phyloP scores from a whole-genome alignment of 2,797 vertebrate genomes.

The Aselliscus stoliczkanus region DNA sequence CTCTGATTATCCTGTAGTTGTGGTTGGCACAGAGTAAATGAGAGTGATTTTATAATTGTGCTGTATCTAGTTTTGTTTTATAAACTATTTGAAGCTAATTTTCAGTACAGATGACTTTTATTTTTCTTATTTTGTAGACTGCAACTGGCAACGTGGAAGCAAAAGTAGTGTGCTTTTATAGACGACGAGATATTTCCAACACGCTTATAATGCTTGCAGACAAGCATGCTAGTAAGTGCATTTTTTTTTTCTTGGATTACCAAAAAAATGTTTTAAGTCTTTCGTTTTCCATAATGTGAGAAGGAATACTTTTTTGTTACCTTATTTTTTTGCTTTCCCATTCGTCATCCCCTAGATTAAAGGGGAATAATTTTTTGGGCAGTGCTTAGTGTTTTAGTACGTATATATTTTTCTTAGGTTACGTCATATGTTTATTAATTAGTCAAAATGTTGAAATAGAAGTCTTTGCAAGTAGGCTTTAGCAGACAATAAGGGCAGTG shows the following conservation, averaged over 20 bases:
- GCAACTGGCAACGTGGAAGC: constrained; percentile 98
- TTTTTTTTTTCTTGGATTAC: constrained; percentile 36
- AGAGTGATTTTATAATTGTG: background rate
- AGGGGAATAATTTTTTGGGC: constrained; percentile 24
- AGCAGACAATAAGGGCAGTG: background rate
- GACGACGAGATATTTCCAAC: constrained; percentile 97
- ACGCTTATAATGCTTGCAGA: constrained; percentile 98
- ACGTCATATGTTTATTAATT: background rate
- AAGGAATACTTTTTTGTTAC: background rate
- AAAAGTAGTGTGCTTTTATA: constrained; percentile 99
- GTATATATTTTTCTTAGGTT: constrained; percentile 1
- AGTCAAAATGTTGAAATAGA: constrained; percentile 36
- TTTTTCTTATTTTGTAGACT: constrained; percentile 86
- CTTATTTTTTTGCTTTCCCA: background rate
- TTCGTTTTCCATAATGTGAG: background rate
- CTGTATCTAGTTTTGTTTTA: constrained; percentile 22
- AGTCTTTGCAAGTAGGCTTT: background rate
- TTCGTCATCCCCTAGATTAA: constrained; percentile 40
- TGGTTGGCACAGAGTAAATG: constrained; percentile 18
- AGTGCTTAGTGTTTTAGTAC: constrained; percentile 35
- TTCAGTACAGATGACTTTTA: constrained; percentile 63
- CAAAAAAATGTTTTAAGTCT: constrained; percentile 15
- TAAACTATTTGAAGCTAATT: constrained; percentile 43
- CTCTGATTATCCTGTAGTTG: background rate
- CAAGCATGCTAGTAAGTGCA: constrained; percentile 97